These are phyloP conservation scores for Argyrosomus japonicus DNA, from an alignment of 2,113 vertebrate species.

Conservation along the genomic window DNA sequence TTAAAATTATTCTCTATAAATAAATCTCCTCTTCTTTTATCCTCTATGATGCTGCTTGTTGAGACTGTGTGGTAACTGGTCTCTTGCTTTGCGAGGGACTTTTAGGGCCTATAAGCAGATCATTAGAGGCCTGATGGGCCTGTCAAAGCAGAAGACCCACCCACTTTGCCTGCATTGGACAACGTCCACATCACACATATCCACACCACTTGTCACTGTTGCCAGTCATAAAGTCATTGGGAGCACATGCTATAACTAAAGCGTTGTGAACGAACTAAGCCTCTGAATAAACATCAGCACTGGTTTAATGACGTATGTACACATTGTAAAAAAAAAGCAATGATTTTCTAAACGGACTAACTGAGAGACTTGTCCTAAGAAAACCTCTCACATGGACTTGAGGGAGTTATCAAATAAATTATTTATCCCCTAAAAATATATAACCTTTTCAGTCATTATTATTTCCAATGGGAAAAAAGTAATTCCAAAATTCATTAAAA, in stretches of 20 bases:
- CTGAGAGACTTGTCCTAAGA: constrained; percentile 8
- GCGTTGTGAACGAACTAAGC: constrained; percentile 81
- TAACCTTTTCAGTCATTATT: background rate
- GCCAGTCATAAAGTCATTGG: constrained; percentile 90
- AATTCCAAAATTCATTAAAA: constrained; percentile 11
- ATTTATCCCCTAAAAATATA: background rate
- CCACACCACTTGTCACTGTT: constrained; percentile 85
- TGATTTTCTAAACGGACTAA: constrained; percentile 79
- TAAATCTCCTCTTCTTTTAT: constrained; percentile 12
- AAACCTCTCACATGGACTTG: constrained; percentile 9
- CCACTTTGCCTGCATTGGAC: constrained; percentile 49
- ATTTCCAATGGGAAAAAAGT: background rate
- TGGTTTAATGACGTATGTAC: constrained; percentile 87
- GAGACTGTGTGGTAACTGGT: constrained; percentile 41
- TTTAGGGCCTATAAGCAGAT: constrained; percentile 64
- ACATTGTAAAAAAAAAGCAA: constrained; percentile 85
- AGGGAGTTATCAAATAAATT: background rate
- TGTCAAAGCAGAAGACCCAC: constrained; percentile 75
- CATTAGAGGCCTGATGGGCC: constrained; percentile 60
- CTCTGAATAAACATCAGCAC: constrained; percentile 89
- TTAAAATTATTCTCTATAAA: constrained; percentile 5
- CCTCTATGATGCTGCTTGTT: constrained; percentile 6
- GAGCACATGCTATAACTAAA: constrained; percentile 70
- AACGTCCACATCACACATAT: constrained; percentile 49
- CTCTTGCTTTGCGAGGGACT: constrained; percentile 33